Conservation (phyloP, 1,140 invertebrate genomes). For the Plectrocnemia conspersa region DNA sequence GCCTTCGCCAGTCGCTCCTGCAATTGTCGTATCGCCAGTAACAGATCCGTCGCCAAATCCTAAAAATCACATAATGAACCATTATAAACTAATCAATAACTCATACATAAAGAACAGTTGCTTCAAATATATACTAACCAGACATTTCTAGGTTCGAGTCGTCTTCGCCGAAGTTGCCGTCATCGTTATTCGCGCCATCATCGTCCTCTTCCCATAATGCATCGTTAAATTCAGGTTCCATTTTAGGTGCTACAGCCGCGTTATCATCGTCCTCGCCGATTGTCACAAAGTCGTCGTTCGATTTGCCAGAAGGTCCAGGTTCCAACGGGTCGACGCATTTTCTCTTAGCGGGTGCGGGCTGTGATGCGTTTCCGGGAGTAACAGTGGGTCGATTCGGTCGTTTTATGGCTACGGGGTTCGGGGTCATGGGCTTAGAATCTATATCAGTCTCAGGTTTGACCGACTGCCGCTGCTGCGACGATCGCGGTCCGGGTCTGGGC, state of each 20-base stretch:
- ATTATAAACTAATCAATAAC: constrained; percentile 9
- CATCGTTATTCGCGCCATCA: constrained; percentile 51
- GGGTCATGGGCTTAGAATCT: constrained; percentile 52
- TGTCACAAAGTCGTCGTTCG: constrained; percentile 52
- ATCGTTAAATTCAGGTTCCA: constrained; percentile 53
- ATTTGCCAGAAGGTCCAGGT: constrained; percentile 49
- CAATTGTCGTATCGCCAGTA: constrained; percentile 49
- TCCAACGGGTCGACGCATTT: constrained; percentile 53
- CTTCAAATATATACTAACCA: constrained; percentile 40
- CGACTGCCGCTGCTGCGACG: constrained; percentile 54
- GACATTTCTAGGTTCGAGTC: constrained; percentile 54
- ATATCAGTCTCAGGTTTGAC: constrained; percentile 53
- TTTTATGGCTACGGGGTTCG: constrained; percentile 54
- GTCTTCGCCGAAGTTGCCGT: constrained; percentile 53
- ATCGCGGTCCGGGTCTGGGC: constrained; percentile 53
- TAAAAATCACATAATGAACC: constrained; percentile 32
- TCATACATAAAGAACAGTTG: not conserved
- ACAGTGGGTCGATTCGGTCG: constrained; percentile 54
- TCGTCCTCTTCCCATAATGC: constrained; percentile 54
- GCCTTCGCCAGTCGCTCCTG: constrained; percentile 47
- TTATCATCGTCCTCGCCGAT: constrained; percentile 53
- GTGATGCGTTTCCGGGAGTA: constrained; percentile 52
- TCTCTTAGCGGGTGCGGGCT: constrained; percentile 51
- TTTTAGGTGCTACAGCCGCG: constrained; percentile 51
- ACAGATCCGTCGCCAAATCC: constrained; percentile 52